Percentiles rank a stretch among this genome's conserved stretches.
phyloP scores from a whole-genome alignment of 2,888 invertebrate species.

The Oligia latruncula region DNA sequence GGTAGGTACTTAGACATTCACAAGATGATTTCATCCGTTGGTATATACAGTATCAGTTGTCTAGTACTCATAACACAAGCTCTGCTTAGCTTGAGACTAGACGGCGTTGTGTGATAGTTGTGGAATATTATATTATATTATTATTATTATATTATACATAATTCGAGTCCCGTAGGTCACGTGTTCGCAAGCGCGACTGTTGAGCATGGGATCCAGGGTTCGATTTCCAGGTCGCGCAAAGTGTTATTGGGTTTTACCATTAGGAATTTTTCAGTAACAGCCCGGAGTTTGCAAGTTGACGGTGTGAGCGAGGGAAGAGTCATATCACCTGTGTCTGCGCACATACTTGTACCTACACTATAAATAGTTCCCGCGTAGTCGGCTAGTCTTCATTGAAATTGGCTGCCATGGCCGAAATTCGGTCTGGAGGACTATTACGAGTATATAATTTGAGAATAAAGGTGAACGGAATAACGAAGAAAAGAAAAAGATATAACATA shows the following conservation, averaged over 20 bases:
- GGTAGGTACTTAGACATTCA: background rate
- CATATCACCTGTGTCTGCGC: background rate
- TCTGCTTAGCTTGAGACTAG: too few relatives aligned
- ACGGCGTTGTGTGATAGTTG: too few relatives aligned
- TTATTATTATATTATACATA: too few relatives aligned
- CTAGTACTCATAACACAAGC: too few relatives aligned
- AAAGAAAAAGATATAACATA: conserved; percentile 6
- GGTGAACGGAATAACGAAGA: background rate
- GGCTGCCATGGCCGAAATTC: background rate
- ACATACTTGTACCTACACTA: background rate
- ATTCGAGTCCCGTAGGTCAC: conserved; percentile 3
- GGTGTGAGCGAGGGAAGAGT: background rate
- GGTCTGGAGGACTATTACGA: background rate
- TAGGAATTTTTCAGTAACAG: background rate
- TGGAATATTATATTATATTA: too few relatives aligned
- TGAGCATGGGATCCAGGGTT: background rate
- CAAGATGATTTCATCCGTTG: background rate
- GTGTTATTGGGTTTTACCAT: background rate
- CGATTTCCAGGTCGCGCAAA: background rate
- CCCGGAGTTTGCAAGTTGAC: background rate
- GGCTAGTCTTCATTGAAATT: background rate
- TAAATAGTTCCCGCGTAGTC: background rate
- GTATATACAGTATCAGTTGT: too few relatives aligned
- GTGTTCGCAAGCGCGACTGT: background rate
- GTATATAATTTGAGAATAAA: conserved; percentile 8